phyloP scores from a whole-genome alignment of 2,797 vertebrate species.

The Falco biarmicus region DNA sequence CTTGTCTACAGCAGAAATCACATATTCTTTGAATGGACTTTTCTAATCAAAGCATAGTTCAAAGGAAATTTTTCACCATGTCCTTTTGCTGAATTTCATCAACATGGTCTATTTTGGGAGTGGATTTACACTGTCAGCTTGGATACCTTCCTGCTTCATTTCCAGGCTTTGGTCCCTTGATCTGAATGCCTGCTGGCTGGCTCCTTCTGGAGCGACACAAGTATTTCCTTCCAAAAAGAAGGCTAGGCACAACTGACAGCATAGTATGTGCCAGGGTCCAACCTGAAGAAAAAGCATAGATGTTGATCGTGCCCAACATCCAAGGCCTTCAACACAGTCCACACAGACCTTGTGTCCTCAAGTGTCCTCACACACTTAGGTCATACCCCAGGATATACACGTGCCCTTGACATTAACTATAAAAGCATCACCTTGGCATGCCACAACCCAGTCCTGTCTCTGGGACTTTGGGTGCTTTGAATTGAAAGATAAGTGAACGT shows the following conservation, averaged over 20 bases:
- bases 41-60: not conserved
- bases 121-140: not conserved
- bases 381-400: not conserved
- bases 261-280: not conserved
- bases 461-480: not conserved
- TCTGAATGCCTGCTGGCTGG: not conserved
- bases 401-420: not conserved
- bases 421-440: not conserved
- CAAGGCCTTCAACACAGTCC: not conserved
- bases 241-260: not conserved
- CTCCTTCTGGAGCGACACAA: not conserved
- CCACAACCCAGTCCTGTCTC: not conserved
- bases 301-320: not conserved
- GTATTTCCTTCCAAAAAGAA: not conserved
- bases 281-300: not conserved
- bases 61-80: not conserved
- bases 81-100: not conserved
- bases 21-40: not conserved
- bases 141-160: conserved; percentile 20
- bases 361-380: not conserved
- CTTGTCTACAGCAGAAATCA: not conserved
- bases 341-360: not conserved
- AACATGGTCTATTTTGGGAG: not conserved
- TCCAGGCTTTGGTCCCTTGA: not conserved
- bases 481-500: not conserved